phyloP scores from a whole-genome alignment of 2,113 vertebrate genomes.

The Cynoglossus semilaevis region DNA sequence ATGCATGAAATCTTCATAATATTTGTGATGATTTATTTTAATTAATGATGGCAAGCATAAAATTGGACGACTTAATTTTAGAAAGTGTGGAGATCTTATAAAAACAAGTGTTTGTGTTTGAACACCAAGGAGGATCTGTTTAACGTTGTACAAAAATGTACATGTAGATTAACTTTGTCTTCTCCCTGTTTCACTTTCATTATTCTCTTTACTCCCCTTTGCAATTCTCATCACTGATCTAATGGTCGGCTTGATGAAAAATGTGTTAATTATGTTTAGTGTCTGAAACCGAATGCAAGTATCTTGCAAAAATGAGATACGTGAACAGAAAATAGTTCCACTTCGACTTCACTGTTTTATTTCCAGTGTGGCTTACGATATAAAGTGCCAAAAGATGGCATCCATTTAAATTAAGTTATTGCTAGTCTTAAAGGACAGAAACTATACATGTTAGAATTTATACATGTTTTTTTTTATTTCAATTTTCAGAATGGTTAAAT shows the following conservation, averaged over 20 bases:
- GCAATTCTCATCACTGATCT: not conserved
- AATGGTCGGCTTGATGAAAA: not conserved
- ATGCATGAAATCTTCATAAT: constrained; percentile 7
- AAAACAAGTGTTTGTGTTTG: constrained; percentile 36
- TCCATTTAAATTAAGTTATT: no score
- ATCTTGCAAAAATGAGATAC: no score
- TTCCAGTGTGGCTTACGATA: no score
- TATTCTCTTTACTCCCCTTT: not conserved
- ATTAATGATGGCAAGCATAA: constrained; percentile 33
- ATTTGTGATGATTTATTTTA: constrained; percentile 13
- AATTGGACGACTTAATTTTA: constrained; percentile 35
- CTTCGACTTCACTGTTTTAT: no score
- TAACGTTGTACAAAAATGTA: constrained; percentile 36
- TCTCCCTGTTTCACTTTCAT: constrained; percentile 4
- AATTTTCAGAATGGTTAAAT: no score
- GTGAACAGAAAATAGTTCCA: no score
- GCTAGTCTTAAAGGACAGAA: no score
- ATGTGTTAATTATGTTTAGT: constrained; percentile 2
- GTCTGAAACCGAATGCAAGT: constrained; percentile 13
- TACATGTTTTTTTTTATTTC: no score
- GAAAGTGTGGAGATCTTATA: constrained; percentile 20
- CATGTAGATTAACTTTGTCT: not conserved
- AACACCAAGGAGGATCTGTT: constrained; percentile 47
- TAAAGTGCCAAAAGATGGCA: no score
- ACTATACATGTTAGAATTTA: no score